Evolutionary conservation across 1,140 invertebrate genomes (phyloP).

Genomic region (Arion vulgaris): DNA sequence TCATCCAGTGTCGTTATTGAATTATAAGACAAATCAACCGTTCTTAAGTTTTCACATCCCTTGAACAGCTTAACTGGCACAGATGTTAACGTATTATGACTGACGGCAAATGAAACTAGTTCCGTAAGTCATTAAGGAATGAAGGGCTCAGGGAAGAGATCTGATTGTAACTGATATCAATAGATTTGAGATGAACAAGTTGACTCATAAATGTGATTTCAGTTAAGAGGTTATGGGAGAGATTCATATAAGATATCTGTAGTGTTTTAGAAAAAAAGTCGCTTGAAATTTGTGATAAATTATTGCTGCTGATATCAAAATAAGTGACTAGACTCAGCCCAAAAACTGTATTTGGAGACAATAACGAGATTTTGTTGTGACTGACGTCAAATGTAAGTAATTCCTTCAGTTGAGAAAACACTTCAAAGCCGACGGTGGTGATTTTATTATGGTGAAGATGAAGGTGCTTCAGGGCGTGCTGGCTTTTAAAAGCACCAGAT

Average conservation of each 20-base stretch:
- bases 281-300: neutral
- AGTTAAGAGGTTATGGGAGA: constrained; percentile 39
- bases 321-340: constrained; percentile 22
- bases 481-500: constrained; percentile 34
- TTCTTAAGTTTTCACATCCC: constrained; percentile 38
- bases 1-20: constrained; percentile 27
- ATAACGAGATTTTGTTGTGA: constrained; percentile 33
- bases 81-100: constrained; percentile 34
- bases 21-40: constrained; percentile 44
- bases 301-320: constrained; percentile 37
- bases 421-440: constrained; percentile 12
- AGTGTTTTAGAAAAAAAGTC: neutral
- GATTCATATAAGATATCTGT: constrained; percentile 29
- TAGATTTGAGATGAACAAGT: neutral
- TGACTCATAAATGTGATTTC: neutral
- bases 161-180: constrained; percentile 41
- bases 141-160: neutral
- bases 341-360: constrained; percentile 22
- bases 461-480: constrained; percentile 30
- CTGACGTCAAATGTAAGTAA: constrained; percentile 32
- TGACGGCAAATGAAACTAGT: constrained; percentile 34
- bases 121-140: constrained; percentile 38
- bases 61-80: constrained; percentile 31
- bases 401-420: constrained; percentile 30
- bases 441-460: constrained; percentile 24